phyloP scores from a whole-genome alignment of 2,888 invertebrate species.

The Baronia brevicornis region DNA sequence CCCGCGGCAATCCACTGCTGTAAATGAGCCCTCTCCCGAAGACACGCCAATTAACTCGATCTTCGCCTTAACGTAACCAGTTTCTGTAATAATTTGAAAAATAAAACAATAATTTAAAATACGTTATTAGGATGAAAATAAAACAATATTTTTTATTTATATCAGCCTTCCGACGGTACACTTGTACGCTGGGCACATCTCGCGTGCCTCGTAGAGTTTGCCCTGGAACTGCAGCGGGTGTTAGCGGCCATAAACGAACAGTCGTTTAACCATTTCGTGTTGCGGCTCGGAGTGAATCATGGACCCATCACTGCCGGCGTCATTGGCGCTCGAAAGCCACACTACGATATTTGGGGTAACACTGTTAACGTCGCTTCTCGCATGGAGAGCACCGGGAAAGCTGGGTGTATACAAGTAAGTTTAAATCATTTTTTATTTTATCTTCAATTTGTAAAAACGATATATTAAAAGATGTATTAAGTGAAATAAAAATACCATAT shows the following conservation, averaged over 20 bases:
- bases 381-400: constrained; percentile 98
- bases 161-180: constrained; percentile 82
- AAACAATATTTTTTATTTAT: constrained; percentile 1
- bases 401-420: constrained; percentile 95
- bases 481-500: no score
- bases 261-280: constrained; percentile 95
- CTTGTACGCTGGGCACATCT: constrained; percentile 89
- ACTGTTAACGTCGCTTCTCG: constrained; percentile 97
- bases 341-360: constrained; percentile 98
- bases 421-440: no score
- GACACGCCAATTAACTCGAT: no score
- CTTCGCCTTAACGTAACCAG: no score
- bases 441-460: no score
- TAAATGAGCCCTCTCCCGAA: no score
- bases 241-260: constrained; percentile 94
- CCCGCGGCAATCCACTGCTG: no score
- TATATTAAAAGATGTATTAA: no score
- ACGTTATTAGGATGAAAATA: no score
- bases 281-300: constrained; percentile 96
- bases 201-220: constrained; percentile 90
- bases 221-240: constrained; percentile 92
- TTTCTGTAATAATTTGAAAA: no score
- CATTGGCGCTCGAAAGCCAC: constrained; percentile 95
- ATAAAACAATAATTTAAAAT: no score
- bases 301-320: constrained; percentile 97